These are phyloP conservation scores for Cinclus mexicanus DNA, from an alignment of 2,113 vertebrate species.

Conservation along the genomic window DNA sequence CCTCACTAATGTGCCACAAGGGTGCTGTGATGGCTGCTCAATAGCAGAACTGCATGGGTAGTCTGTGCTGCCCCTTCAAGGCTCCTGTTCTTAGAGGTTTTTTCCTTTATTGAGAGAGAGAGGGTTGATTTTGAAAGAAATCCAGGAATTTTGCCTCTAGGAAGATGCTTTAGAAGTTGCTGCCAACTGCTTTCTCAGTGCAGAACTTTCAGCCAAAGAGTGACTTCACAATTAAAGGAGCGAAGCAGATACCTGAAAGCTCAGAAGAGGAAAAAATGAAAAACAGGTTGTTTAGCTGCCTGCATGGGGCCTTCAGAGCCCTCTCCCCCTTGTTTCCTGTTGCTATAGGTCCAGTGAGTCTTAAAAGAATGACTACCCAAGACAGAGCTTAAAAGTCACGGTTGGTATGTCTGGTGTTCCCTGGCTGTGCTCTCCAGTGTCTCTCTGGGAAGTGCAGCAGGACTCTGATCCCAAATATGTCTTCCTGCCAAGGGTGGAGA, in stretches of 20 bases:
- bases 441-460: background rate
- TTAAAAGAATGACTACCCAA: background rate
- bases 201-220: background rate
- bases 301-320: background rate
- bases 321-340: background rate
- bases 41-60: background rate
- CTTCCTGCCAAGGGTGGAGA: background rate
- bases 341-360: background rate
- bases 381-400: background rate
- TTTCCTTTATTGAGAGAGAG: background rate
- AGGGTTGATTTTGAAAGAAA: background rate
- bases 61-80: background rate
- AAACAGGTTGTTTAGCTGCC: background rate
- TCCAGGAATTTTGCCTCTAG: background rate
- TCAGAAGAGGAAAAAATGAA: background rate
- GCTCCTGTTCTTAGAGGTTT: background rate
- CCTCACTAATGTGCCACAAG: rapidly evolving
- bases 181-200: background rate
- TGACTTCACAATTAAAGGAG: background rate
- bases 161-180: background rate
- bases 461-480: background rate
- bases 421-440: background rate
- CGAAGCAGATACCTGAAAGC: background rate
- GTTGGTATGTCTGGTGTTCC: background rate
- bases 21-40: background rate